phyloP scores from a whole-genome alignment of 2,797 vertebrate genomes.

The Poecilia wingei region DNA sequence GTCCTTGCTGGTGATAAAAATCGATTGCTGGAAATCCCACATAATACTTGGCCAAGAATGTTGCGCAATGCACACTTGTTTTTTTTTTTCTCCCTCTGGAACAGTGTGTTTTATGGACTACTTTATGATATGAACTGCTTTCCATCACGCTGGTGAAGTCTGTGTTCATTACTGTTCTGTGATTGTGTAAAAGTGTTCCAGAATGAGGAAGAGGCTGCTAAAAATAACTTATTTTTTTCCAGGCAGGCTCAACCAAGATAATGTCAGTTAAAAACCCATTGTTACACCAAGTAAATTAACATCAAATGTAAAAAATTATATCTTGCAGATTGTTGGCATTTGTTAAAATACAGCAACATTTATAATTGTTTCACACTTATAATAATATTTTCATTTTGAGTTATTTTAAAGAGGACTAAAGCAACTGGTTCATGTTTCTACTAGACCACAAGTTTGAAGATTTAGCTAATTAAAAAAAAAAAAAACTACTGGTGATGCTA shows the following conservation, averaged over 20 bases:
- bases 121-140: not conserved
- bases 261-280: not conserved
- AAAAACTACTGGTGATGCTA: no score
- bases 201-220: not conserved
- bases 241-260: not conserved
- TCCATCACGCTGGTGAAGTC: not conserved
- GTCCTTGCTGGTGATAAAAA: not conserved
- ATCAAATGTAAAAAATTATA: not conserved
- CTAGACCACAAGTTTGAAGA: not conserved
- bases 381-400: not conserved
- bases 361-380: not conserved
- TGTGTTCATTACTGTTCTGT: not conserved
- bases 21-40: not conserved
- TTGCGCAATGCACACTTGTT: not conserved
- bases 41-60: not conserved
- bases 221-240: not conserved
- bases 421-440: not conserved
- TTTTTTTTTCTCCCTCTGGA: slow-evolving; percentile 3
- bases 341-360: not conserved
- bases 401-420: not conserved
- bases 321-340: not conserved
- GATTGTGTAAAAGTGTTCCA: not conserved
- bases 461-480: not conserved
- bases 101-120: not conserved
- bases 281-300: not conserved